phyloP scores from a whole-genome alignment of 2,113 vertebrate genomes.

The Syngnathus scovelli region DNA sequence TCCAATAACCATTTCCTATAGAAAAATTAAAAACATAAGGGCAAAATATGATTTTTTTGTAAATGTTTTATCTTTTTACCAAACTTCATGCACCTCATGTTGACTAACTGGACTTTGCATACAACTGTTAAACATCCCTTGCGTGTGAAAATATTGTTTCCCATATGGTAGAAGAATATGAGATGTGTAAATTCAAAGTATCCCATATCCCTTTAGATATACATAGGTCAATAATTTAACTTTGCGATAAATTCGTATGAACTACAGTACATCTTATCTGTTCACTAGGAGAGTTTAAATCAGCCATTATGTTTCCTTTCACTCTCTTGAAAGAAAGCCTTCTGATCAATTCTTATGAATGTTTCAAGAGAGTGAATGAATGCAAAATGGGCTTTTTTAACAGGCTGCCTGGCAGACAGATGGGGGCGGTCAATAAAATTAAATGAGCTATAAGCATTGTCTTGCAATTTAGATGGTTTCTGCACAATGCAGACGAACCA shows the following conservation, averaged over 20 bases:
- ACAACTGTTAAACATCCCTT: conserved; percentile 36
- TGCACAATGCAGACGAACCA: conserved; percentile 30
- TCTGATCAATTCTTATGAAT: conserved; percentile 70
- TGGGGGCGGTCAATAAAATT: conserved; percentile 58
- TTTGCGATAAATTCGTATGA: conserved; percentile 52
- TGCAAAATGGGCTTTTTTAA: conserved; percentile 59
- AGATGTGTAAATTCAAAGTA: conserved; percentile 46
- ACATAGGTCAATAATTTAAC: conserved; percentile 51
- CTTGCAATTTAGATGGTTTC: conserved; percentile 41
- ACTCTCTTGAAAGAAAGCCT: conserved; percentile 62
- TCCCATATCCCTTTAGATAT: conserved; percentile 31
- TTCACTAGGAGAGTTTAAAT: conserved; percentile 47
- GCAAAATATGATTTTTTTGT: conserved; percentile 31
- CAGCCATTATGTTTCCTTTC: conserved; percentile 61
- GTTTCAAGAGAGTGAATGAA: conserved; percentile 59
- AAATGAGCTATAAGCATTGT: conserved; percentile 58
- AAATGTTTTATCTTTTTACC: conserved; percentile 39
- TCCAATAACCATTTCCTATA: conserved; percentile 90
- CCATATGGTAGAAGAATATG: conserved; percentile 34
- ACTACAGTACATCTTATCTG: conserved; percentile 39
- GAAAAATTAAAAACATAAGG: conserved; percentile 31
- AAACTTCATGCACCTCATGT: conserved; percentile 31
- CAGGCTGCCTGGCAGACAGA: conserved; percentile 52
- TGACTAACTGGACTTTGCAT: conserved; percentile 42
- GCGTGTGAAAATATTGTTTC: conserved; percentile 41